phyloP scores from a whole-genome alignment of 2,113 vertebrate genomes.

The Daubentonia madagascariensis region DNA sequence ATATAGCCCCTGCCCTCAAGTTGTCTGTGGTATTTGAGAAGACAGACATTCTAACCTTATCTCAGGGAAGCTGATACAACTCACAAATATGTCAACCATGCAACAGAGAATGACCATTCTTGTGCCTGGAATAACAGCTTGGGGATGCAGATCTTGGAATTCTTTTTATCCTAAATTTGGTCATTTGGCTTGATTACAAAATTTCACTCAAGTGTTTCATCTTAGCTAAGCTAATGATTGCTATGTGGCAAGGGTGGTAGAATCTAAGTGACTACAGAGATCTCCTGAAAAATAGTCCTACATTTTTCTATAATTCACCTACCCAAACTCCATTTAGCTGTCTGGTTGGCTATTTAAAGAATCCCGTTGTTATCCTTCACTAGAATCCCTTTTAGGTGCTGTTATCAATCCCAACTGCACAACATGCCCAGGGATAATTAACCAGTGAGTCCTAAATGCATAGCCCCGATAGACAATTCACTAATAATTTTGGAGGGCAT shows the following conservation, averaged over 20 bases:
- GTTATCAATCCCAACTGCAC: conserved; percentile 28
- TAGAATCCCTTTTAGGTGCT: conserved; percentile 43
- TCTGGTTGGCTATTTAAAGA: conserved; percentile 46
- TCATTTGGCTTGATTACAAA: conserved; percentile 49
- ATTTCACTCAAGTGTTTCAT: conserved; percentile 60
- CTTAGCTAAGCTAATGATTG: not conserved
- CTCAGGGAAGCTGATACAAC: conserved; percentile 62
- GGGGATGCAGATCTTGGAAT: conserved; percentile 69
- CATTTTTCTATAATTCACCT: not conserved
- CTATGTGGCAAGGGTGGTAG: conserved; percentile 57
- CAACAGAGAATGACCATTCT: conserved; percentile 67
- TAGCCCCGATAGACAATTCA: not conserved
- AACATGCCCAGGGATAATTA: conserved; percentile 42
- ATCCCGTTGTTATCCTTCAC: conserved; percentile 52
- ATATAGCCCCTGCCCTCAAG: conserved; percentile 18
- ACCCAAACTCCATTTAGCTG: conserved; percentile 5
- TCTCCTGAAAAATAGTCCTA: not conserved
- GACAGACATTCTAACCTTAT: conserved; percentile 71
- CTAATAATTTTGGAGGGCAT: not conserved
- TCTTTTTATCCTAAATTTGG: conserved; percentile 62
- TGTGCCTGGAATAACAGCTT: conserved; percentile 67
- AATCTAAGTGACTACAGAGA: conserved; percentile 60
- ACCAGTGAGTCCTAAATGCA: not conserved
- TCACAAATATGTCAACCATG: conserved; percentile 60
- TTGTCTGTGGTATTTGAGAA: conserved; percentile 15